Percentiles rank a stretch among this genome's conserved stretches.
phyloP scores from a whole-genome alignment of 2,888 invertebrate species.

The Andrena minutula region DNA sequence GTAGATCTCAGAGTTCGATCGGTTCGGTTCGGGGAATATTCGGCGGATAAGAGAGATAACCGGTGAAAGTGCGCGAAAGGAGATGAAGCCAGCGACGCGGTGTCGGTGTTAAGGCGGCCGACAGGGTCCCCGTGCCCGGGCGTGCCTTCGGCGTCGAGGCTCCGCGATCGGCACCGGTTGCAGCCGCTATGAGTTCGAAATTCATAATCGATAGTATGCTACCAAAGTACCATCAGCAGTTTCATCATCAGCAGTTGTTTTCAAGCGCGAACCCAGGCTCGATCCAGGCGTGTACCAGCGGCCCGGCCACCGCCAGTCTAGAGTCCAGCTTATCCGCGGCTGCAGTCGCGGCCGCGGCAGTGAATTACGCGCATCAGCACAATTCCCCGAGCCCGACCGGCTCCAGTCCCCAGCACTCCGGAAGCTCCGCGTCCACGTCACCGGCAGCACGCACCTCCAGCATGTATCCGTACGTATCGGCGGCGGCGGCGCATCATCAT shows the following conservation, averaged over 20 bases:
- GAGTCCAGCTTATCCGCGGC: constrained; percentile 88
- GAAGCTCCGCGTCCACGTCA: constrained; percentile 89
- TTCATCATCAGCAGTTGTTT: constrained; percentile 89
- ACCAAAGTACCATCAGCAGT: constrained; percentile 95
- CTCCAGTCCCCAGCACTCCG: constrained; percentile 90
- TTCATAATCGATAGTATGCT: constrained; percentile 99
- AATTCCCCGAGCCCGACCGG: constrained; percentile 88
- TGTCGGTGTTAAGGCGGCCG: constrained; percentile 76
- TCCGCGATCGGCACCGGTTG: constrained; percentile 85
- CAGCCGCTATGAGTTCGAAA: constrained; percentile 94
- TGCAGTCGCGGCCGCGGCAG: constrained; percentile 89
- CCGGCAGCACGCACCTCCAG: constrained; percentile 88
- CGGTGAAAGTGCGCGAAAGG: constrained; percentile 80
- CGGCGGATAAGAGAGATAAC: background rate
- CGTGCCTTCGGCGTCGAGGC: constrained; percentile 75
- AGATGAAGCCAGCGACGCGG: constrained; percentile 67
- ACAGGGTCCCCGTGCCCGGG: constrained; percentile 71
- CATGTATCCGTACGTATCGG: constrained; percentile 97
- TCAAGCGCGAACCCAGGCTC: constrained; percentile 91
- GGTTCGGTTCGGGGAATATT: background rate
- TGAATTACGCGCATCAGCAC: constrained; percentile 89
- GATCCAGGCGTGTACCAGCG: constrained; percentile 88
- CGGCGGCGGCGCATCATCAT: constrained; percentile 88
- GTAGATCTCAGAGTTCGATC: background rate
- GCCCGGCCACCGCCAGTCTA: constrained; percentile 88